phyloP scores from a whole-genome alignment of 1,140 invertebrate genomes.

The Aphidius gifuensis region DNA sequence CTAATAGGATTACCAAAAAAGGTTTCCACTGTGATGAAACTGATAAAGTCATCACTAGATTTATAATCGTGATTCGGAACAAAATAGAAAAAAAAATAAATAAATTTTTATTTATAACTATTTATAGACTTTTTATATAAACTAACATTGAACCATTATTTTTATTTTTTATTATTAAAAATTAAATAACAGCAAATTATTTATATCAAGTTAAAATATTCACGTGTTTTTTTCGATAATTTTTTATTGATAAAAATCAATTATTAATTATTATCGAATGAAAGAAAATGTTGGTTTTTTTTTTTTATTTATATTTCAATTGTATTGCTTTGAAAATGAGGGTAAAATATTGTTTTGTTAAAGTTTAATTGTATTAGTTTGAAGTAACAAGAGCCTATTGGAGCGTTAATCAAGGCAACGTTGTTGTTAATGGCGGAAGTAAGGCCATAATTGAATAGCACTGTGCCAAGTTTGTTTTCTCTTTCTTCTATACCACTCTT shows the following conservation, averaged over 20 bases:
- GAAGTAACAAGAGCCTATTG: neutral
- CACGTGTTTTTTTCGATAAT: too few relatives aligned
- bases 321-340: neutral
- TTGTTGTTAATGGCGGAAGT: conserved; percentile 15
- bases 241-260: too few relatives aligned
- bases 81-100: too few relatives aligned
- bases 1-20: conserved; percentile 49
- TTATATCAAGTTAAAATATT: too few relatives aligned
- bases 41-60: too few relatives aligned
- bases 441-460: conserved; percentile 19
- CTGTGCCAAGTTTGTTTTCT: conserved; percentile 16
- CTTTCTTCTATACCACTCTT: neutral
- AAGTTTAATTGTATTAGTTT: conserved; percentile 2
- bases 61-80: too few relatives aligned
- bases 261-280: conserved; percentile 13
- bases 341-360: neutral
- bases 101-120: too few relatives aligned
- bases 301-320: conserved; percentile 4
- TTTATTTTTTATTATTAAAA: too few relatives aligned
- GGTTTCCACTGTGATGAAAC: conserved; percentile 37
- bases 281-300: neutral
- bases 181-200: too few relatives aligned
- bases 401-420: conserved; percentile 9
- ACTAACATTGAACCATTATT: too few relatives aligned
- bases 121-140: too few relatives aligned